Conservation (phyloP, 2,113 vertebrate species). For the Chaenocephalus aceratus region DNA sequence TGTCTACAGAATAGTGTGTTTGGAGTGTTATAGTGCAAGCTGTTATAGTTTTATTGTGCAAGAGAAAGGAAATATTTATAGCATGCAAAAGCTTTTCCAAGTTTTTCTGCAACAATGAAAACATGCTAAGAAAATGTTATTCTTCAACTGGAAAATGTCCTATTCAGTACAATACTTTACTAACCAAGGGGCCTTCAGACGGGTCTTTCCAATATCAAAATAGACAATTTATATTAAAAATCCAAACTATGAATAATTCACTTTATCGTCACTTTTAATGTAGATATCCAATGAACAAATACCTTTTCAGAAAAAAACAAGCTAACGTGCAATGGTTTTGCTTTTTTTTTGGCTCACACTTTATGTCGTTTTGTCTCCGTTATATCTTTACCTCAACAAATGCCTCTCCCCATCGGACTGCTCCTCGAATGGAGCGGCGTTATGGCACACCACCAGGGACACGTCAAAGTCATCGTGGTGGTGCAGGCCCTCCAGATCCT, state of each 20-base stretch:
- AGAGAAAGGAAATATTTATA: too few relatives aligned
- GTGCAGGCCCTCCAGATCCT: conserved; percentile 93
- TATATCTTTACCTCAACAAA: conserved; percentile 87
- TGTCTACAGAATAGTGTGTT: too few relatives aligned
- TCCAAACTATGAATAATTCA: neutral
- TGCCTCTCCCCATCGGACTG: conserved; percentile 95
- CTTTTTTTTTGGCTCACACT: neutral
- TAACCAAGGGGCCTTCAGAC: neutral
- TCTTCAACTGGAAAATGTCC: neutral
- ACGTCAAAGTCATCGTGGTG: conserved; percentile 98
- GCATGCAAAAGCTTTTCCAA: too few relatives aligned
- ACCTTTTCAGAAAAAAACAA: neutral
- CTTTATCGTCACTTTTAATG: neutral
- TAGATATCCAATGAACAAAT: neutral
- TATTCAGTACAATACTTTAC: neutral
- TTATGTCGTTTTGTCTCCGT: neutral
- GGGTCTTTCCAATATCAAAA: neutral
- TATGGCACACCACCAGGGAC: conserved; percentile 95
- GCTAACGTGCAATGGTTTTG: neutral
- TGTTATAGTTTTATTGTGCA: too few relatives aligned
- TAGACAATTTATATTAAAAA: neutral
- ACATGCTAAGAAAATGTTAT: too few relatives aligned
- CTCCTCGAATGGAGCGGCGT: conserved; percentile 94
- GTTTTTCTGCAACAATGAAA: too few relatives aligned
- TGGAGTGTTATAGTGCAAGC: too few relatives aligned